Percentiles rank a stretch among this genome's conserved stretches.
Conservation (phyloP, 2,888 invertebrate species). For the Cheilosia scutellata region DNA sequence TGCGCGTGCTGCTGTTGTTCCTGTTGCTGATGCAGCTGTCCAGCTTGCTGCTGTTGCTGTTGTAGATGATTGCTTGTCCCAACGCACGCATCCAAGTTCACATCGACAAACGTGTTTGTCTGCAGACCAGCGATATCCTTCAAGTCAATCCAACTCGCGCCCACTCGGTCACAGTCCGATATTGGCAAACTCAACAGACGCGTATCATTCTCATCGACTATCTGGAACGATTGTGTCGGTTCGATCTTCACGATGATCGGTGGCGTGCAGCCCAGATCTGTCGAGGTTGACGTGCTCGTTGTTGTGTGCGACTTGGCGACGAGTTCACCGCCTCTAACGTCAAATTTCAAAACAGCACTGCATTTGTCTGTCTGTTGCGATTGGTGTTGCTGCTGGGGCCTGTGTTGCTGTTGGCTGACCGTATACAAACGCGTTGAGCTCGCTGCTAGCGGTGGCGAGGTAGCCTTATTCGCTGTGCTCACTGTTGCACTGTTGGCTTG, state of each 20-base stretch:
- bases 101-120: conserved; percentile 76
- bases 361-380: conserved; percentile 83
- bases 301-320: conserved; percentile 64
- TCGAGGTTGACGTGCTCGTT: conserved; percentile 64
- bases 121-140: conserved; percentile 83
- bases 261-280: conserved; percentile 77
- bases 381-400: conserved; percentile 82
- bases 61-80: conserved; percentile 71
- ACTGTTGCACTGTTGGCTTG: conserved; percentile 69
- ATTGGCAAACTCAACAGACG: conserved; percentile 82
- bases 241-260: conserved; percentile 83
- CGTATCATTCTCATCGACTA: conserved; percentile 82
- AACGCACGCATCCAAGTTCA: conserved; percentile 76
- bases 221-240: conserved; percentile 83
- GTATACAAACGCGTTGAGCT: conserved; percentile 37
- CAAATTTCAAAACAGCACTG: conserved; percentile 78
- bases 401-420: conserved; percentile 70
- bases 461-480: conserved; percentile 79
- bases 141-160: conserved; percentile 83
- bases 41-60: conserved; percentile 52
- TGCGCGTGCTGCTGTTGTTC: conserved; percentile 69
- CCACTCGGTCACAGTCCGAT: conserved; percentile 82
- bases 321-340: conserved; percentile 66
- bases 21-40: conserved; percentile 72
- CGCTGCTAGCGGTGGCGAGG: conserved; percentile 80